Base-by-base conservation (phyloP, 2,888 invertebrate species). In the Pheosia gnoma region DNA sequence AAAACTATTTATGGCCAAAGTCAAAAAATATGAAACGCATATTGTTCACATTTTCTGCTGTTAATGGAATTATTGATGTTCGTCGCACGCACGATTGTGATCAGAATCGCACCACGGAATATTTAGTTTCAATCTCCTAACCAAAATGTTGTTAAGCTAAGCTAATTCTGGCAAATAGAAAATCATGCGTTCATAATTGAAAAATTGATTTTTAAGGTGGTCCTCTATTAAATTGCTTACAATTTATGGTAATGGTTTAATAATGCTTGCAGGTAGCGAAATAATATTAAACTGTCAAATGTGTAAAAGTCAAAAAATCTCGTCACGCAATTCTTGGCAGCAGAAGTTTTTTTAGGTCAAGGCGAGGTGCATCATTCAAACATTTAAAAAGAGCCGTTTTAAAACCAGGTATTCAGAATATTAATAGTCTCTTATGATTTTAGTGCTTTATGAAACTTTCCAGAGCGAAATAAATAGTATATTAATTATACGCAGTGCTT, bases 71-170 rank as follows among this genome's bases (percentile, higher is more conserved):
- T 4, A 36, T 36, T 10, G 8, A 3, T 8, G 59, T 68, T 47
- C 57, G 78, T 81, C 67, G 75, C 80, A 83, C 83, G 89, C 86
- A 86, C 89, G 83, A 76, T 75, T 68, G 60, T 63, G 77, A 86
- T 86, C 82, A 74, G 65, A 68, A 70, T 69, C 87, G 53, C 86
- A 88, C 85, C 87, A 78, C 81, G 86, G 72, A 80, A 73, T 76
- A 78, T 78, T 25, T 25, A 25, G 25, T 25, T 82, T 80, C 67
- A 77, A 79, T 72, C 65, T 68, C 63, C 70, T 68, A 61, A 65
- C 67, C 58, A 68, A 70, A 77, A 75, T 62, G 61, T 68, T 60
- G 59, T 70, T 70, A 61, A 59, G 64, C 51, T 63, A 65, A 71
- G 59, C 60, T 49, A 75, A 72, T 75, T 67, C 60, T 9, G 45